Base-by-base conservation (phyloP, 2,888 invertebrate species). In the Polymixis flavicincta region DNA sequence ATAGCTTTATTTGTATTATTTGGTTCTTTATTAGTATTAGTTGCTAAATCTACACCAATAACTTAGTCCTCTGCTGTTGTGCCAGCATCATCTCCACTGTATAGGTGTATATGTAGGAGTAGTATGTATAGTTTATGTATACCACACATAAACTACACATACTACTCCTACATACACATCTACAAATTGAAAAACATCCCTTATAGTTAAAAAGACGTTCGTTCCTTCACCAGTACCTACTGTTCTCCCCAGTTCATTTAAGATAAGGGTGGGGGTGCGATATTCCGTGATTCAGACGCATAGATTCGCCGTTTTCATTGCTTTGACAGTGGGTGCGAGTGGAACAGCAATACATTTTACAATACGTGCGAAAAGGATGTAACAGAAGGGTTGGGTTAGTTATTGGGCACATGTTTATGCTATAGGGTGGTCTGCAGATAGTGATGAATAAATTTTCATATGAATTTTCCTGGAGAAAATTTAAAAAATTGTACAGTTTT, bases 241-340 rank as follows among this genome's bases (percentile, higher is more conserved):
- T 88, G 79, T 83, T 88, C 92, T 92, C 95, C 95, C 94, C 91
- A 94, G 95, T 95, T 95, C 95, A 95, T 95, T 95, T 95, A 94
- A 95, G 95, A 94, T 90, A 89, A 93, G 95, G 95, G 94, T 91
- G 93, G 94, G 92, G 92, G 90, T 90, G 86, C 90, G 79, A 80
- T 87, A 89, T 91, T 89, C 94, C 90, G 95, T 94, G 96, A 96
- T 95, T 95, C 95, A 93, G 93, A 91, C 94, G 93, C 94, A 95
- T 95, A 94, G 95, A 95, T 95, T 95, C 95, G 93, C 93, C 92
- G 92, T 94, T 96, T 95, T 95, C 95, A 94, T 94, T 94, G 94
- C 93, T 93, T 93, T 92, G 92, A 93, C 94, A 92, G 93, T 92
- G 91, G 76, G 95, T 92, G 93, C 76, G 92, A 95, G 87, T 73